These are phyloP conservation scores for Oenanthe melanoleuca DNA, from an alignment of 2,113 vertebrate genomes.

Conservation along the genomic window DNA sequence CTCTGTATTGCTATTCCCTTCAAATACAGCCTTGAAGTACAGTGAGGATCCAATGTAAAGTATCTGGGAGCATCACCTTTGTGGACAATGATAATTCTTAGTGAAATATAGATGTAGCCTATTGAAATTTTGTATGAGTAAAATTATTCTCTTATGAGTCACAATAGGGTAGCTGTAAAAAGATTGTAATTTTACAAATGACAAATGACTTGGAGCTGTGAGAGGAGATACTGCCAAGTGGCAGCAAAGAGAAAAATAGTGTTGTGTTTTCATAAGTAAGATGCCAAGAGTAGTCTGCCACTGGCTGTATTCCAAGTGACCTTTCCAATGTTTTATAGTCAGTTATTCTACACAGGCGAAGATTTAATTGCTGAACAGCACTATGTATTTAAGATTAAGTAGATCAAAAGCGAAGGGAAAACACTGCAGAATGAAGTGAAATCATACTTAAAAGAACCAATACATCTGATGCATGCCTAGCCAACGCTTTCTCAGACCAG, in stretches of 20 bases:
- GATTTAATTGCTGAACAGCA: not conserved
- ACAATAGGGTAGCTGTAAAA: not conserved
- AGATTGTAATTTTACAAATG: not conserved
- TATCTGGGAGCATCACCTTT: not conserved
- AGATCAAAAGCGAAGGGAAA: not conserved
- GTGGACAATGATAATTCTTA: not conserved
- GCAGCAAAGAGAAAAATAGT: slow-evolving; percentile 41
- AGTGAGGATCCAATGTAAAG: not conserved
- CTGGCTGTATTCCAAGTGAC: not conserved
- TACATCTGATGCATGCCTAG: not conserved
- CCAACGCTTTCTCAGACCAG: not conserved
- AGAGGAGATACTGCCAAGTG: slow-evolving; percentile 17
- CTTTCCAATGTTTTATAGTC: not conserved
- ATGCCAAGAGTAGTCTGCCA: not conserved
- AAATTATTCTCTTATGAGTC: not conserved
- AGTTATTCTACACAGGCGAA: not conserved
- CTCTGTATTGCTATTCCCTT: not conserved
- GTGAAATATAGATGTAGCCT: not conserved
- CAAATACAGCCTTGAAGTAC: not conserved
- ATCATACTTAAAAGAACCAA: not conserved
- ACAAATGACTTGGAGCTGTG: not conserved
- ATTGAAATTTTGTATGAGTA: not conserved
- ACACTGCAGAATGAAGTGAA: not conserved
- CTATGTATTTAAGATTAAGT: not conserved
- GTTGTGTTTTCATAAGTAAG: not conserved